A percentile compares a stretch with the other conserved stretches of the same genome.
phyloP scores from a whole-genome alignment of 2,797 vertebrate species.

The Brotula barbata region DNA sequence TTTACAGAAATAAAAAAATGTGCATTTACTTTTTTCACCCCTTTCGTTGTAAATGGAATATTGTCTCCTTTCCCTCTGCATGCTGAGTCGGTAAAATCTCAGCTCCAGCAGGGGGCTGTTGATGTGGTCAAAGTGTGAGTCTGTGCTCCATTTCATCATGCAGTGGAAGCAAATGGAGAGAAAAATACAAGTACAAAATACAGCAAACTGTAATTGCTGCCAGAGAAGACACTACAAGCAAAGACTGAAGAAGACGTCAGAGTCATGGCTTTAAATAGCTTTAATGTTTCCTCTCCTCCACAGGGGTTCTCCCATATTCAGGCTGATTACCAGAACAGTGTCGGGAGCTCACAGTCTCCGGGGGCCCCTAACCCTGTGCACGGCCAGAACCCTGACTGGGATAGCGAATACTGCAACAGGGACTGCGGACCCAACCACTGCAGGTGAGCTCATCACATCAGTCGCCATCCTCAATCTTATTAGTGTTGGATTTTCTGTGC shows the following conservation, averaged over 20 bases:
- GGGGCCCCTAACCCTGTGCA: slow-evolving; percentile 87
- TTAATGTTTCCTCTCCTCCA: background rate
- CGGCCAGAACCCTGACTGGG: slow-evolving; percentile 91
- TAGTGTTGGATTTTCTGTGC: background rate
- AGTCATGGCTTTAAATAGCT: background rate
- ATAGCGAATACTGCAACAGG: slow-evolving; percentile 92
- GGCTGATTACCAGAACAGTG: slow-evolving; percentile 91
- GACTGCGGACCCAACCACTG: slow-evolving; percentile 96
- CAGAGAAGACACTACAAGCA: no score
- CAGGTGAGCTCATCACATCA: slow-evolving; percentile 78
- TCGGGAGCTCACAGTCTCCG: slow-evolving; percentile 90
- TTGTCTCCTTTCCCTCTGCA: slow-evolving; percentile 3
- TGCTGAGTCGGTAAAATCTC: slow-evolving; percentile 15
- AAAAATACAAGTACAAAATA: slow-evolving; percentile 9
- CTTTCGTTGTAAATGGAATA: slow-evolving; percentile 6
- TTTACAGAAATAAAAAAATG: no score
- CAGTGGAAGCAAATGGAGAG: slow-evolving; percentile 15
- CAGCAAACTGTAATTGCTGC: slow-evolving; percentile 30
- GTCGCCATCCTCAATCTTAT: background rate
- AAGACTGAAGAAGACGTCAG: background rate
- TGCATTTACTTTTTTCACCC: background rate
- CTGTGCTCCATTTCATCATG: slow-evolving; percentile 21
- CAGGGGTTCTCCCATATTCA: slow-evolving; percentile 96
- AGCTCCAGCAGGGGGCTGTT: slow-evolving; percentile 26
- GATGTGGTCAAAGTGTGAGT: slow-evolving; percentile 19